Base-by-base conservation (phyloP, 2,797 vertebrate species). In the Xenentodon cancila region DNA sequence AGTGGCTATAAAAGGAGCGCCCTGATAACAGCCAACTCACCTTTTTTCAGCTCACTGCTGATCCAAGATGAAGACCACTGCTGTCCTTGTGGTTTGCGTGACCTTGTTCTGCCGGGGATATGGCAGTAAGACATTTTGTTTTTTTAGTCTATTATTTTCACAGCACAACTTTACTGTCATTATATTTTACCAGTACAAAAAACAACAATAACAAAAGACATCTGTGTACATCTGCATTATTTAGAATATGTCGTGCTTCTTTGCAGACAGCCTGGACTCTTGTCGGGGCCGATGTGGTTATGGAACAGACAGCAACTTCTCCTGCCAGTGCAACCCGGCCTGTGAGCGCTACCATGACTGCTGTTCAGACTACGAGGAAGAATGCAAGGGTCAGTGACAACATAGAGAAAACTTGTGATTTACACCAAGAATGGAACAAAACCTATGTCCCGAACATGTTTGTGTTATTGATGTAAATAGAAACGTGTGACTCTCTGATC, bases 301-400 rank as follows among this genome's bases (percentile, higher is more conserved):
- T 30, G 86, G 80, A 16, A 81, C 85, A 12, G 79, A 92, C 74
- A 68, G 0, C 9, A 25, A n/a, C 7, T 89, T 59, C 67, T 64
- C 82, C 68, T 92, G 91, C 57, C 90, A 92, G 80, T 92, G 91
- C 54, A 91, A 92, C 59, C 2, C 84, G 0, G 18, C 79, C 19
- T 92, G 91, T 51, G 83, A 89, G 71, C 67, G 62, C 46, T 91
- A 43, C 62, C 12, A 17, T 0, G 90, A 92, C 81, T 92, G 91
- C 20, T 92, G 91, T n/a, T 80, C 70, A 0, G 90, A 92, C 64
- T 92, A 89, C 18, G 2, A 0, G 8, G 62, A 58, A 3, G 0
- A 78, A 5, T 91, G 92, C 40, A 77, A 84, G 81, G 54, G 90
- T 91, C 17, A 75, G 61, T 30, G 37, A 53, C 42, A 48, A 20